Percentiles rank a stretch among this genome's conserved stretches.
Conservation (phyloP, 2,797 vertebrate species). For the Acanthurus tractus region DNA sequence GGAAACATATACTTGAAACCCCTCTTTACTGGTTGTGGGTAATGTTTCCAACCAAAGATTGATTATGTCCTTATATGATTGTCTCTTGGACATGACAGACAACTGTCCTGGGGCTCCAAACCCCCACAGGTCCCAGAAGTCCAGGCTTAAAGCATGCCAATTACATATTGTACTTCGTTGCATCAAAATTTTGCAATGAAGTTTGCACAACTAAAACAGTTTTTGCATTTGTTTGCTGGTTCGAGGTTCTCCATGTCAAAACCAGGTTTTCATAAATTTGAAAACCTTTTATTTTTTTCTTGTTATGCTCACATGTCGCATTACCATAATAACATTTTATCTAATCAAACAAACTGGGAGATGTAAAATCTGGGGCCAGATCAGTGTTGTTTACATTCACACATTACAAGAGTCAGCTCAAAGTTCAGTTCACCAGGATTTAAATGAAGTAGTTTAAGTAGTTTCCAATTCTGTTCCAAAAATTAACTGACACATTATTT, state of each 20-base stretch:
- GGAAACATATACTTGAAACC: not conserved
- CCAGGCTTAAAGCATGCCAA: not conserved
- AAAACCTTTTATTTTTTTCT: not conserved
- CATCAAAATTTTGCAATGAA: not conserved
- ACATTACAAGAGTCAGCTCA: too few relatives aligned
- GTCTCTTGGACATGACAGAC: not conserved
- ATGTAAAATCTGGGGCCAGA: not conserved
- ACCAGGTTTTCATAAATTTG: not conserved
- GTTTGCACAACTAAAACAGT: not conserved
- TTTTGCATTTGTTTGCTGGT: too few relatives aligned
- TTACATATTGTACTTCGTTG: not conserved
- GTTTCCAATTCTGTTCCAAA: too few relatives aligned
- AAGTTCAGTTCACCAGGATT: too few relatives aligned
- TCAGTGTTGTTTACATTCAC: too few relatives aligned
- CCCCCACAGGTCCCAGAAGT: too few relatives aligned
- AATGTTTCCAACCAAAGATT: slow-evolving; percentile 38
- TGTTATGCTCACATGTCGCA: not conserved
- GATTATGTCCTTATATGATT: not conserved
- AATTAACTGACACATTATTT: too few relatives aligned
- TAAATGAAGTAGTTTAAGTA: too few relatives aligned
- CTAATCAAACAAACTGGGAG: not conserved
- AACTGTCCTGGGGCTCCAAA: not conserved
- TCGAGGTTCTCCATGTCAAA: not conserved
- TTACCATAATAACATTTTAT: not conserved
- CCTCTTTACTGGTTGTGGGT: not conserved